phyloP scores from a whole-genome alignment of 1,140 invertebrate species.

The Calephelis virginiensis region DNA sequence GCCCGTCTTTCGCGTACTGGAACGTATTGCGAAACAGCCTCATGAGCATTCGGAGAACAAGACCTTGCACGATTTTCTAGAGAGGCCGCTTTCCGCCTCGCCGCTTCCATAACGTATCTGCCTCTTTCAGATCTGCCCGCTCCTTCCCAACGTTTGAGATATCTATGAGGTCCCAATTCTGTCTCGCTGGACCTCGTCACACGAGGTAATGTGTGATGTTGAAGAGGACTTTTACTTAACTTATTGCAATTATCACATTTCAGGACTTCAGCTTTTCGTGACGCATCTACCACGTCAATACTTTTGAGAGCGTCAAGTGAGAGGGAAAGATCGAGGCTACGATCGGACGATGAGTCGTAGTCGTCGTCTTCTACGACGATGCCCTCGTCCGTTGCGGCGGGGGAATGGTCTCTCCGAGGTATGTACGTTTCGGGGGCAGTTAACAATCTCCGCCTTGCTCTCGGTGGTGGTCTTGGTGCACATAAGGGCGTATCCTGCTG shows the following conservation, averaged over 20 bases:
- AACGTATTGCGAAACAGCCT: slow-evolving; percentile 60
- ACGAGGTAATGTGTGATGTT: slow-evolving; percentile 67
- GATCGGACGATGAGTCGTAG: slow-evolving; percentile 75
- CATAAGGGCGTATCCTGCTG: slow-evolving; percentile 49
- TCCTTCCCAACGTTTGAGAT: slow-evolving; percentile 71
- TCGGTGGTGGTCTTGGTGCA: slow-evolving; percentile 62
- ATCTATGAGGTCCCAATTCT: slow-evolving; percentile 60
- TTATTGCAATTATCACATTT: slow-evolving; percentile 72
- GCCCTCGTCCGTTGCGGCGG: slow-evolving; percentile 71
- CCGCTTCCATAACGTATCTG: slow-evolving; percentile 59
- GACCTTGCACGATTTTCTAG: slow-evolving; percentile 65
- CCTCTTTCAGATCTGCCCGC: slow-evolving; percentile 56
- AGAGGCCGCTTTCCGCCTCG: slow-evolving; percentile 60
- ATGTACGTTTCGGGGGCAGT: slow-evolving; percentile 61
- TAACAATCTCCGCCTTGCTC: slow-evolving; percentile 61
- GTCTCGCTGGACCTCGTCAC: slow-evolving; percentile 50
- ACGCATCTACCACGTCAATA: slow-evolving; percentile 60
- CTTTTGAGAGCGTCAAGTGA: slow-evolving; percentile 66
- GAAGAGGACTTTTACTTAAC: slow-evolving; percentile 48
- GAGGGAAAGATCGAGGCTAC: slow-evolving; percentile 68
- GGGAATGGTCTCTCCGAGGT: slow-evolving; percentile 62
- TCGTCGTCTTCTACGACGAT: slow-evolving; percentile 77
- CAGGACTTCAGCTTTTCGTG: slow-evolving; percentile 58
- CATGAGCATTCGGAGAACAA: slow-evolving; percentile 66
- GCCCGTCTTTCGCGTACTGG: slow-evolving; percentile 63